A percentile compares a stretch with the other conserved stretches of the same genome.
Evolutionary conservation across 2,113 vertebrate genomes (phyloP).

Genomic region (Myrmecophaga tridactyla): DNA sequence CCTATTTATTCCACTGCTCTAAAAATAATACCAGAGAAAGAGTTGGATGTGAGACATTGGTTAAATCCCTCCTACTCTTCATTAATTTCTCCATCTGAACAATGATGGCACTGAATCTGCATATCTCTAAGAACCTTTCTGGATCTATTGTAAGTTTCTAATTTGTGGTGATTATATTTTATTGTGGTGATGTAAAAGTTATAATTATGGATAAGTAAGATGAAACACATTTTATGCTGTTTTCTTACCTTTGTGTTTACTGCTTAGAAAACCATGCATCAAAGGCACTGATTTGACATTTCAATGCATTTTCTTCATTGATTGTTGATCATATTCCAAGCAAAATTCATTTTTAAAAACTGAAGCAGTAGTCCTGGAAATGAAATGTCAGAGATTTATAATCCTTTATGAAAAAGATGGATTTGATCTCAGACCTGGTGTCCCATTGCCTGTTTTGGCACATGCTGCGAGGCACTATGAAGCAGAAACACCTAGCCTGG

Average conservation of each 20-base stretch:
- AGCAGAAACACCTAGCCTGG: not conserved
- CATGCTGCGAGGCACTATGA: not conserved
- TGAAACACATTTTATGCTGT: not conserved
- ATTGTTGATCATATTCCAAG: constrained; percentile 41
- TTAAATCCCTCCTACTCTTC: not conserved
- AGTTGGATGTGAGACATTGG: not conserved
- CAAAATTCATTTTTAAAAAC: constrained; percentile 33
- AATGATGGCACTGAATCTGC: not conserved
- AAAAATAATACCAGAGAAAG: not conserved
- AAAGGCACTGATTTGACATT: constrained; percentile 31
- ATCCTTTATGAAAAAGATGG: constrained; percentile 40
- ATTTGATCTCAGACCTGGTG: constrained; percentile 29
- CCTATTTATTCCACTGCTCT: not conserved
- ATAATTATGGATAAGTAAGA: not conserved
- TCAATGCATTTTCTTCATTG: constrained; percentile 26
- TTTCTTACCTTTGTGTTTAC: constrained; percentile 6
- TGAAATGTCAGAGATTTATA: constrained; percentile 46
- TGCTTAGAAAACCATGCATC: not conserved
- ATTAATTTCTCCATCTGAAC: not conserved
- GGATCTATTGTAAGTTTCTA: not conserved
- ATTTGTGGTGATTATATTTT: constrained; percentile 29
- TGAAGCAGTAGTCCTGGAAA: constrained; percentile 29
- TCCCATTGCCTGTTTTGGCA: constrained; percentile 2
- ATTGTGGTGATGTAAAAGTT: constrained; percentile 10
- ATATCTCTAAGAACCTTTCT: not conserved